Conservation (phyloP, 92 coral and sea anemone species). For the Scolanthus callimorphus region DNA sequence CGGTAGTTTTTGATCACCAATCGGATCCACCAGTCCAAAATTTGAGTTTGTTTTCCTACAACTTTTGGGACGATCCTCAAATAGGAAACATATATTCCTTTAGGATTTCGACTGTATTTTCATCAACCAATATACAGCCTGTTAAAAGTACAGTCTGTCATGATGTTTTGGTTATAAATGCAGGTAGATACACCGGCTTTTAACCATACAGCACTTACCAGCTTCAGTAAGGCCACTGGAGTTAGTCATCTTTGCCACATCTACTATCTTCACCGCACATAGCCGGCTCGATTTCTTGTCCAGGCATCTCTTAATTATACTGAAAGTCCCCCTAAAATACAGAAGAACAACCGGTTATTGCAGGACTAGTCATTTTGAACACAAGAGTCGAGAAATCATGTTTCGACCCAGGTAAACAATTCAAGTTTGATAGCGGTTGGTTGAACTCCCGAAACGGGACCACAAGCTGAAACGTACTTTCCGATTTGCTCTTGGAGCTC, state of each 20-base stretch:
- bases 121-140: no score
- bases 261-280: conserved; percentile 98
- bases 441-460: not conserved
- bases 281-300: conserved; percentile 86
- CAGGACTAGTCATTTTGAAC: no score
- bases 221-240: conserved; percentile 93
- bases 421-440: not conserved
- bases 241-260: conserved; percentile 84
- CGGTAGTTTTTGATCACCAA: no score
- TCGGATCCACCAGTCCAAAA: no score
- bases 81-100: no score
- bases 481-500: conserved; percentile 98
- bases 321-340: conserved; percentile 90
- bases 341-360: not conserved
- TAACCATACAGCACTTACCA: conserved; percentile 38
- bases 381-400: no score
- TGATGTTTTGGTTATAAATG: not conserved
- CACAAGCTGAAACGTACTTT: conserved; percentile 59
- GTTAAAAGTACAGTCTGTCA: no score
- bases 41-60: not conserved
- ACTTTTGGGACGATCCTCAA: not conserved
- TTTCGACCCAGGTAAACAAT: not conserved
- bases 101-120: no score
- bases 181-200: not conserved
- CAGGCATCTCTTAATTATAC: conserved; percentile 91